phyloP scores from a whole-genome alignment of 2,888 invertebrate genomes.

The Hyppa rectilinea region DNA sequence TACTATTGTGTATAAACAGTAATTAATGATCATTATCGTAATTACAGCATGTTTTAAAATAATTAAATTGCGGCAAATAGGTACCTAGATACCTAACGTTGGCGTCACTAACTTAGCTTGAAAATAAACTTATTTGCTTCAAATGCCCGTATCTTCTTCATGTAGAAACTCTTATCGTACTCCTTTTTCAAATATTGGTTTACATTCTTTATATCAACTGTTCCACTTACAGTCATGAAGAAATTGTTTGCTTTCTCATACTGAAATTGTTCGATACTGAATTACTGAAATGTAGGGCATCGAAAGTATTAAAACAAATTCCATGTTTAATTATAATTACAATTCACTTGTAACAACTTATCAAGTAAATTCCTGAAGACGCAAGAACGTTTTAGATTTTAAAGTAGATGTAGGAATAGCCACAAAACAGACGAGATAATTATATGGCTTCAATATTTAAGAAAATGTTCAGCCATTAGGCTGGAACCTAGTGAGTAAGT shows the following conservation, averaged over 20 bases:
- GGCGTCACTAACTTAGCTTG: constrained; percentile 11
- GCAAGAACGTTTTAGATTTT: background rate
- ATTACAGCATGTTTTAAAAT: constrained; percentile 6
- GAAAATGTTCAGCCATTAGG: constrained; percentile 9
- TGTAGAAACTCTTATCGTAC: constrained; percentile 31
- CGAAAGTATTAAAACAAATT: constrained; percentile 48
- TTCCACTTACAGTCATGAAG: constrained; percentile 44
- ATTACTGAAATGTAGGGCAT: constrained; percentile 42
- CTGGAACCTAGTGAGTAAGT: constrained; percentile 6
- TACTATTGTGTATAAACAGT: constrained; percentile 34
- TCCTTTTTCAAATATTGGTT: constrained; percentile 46
- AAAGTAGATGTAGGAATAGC: constrained; percentile 4
- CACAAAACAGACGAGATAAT: background rate
- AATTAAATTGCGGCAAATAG: background rate
- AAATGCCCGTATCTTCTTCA: constrained; percentile 6
- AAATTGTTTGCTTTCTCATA: constrained; percentile 46
- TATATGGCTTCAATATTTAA: constrained; percentile 30
- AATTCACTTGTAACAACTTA: constrained; percentile 20
- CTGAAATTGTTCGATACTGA: constrained; percentile 32
- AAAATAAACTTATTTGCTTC: constrained; percentile 9
- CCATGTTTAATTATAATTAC: constrained; percentile 5
- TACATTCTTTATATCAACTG: constrained; percentile 39
- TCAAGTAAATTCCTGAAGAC: background rate
- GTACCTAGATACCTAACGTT: constrained; percentile 17
- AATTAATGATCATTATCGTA: constrained; percentile 16